Conservation (phyloP, 2,797 vertebrate species). For the Semotilus atromaculatus region DNA sequence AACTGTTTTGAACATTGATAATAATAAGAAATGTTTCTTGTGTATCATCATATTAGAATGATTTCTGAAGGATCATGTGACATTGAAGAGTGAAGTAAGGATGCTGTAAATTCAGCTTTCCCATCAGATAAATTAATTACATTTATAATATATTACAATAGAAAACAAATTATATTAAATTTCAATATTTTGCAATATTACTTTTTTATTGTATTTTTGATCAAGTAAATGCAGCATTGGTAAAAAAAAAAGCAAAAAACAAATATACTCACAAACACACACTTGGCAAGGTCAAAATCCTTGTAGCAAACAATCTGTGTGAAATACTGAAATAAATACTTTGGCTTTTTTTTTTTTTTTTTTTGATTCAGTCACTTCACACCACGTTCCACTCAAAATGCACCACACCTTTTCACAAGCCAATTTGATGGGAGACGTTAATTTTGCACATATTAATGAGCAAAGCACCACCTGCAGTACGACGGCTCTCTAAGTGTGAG, state of each 20-base stretch:
- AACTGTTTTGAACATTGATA: neutral
- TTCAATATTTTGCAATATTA: neutral
- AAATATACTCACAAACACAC: neutral
- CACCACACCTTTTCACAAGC: conserved; percentile 25
- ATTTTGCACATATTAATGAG: conserved; percentile 40
- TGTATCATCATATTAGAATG: neutral
- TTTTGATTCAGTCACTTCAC: conserved; percentile 4
- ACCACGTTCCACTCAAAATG: conserved; percentile 6
- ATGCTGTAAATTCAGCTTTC: neutral
- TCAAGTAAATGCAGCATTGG: neutral
- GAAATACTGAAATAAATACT: conserved; percentile 19
- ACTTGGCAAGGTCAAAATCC: neutral
- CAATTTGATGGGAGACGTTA: conserved; percentile 22
- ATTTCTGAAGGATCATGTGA: conserved; percentile 5
- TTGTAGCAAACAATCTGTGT: neutral
- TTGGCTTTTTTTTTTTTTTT: neutral
- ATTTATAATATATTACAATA: neutral
- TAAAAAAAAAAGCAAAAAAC: neutral
- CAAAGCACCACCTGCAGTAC: conserved; percentile 35
- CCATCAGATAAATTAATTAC: neutral
- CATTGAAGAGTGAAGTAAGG: neutral
- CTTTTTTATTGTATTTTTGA: neutral
- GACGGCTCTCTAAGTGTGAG: conserved; percentile 19
- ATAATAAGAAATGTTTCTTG: neutral
- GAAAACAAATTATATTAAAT: neutral